phyloP scores from a whole-genome alignment of 2,797 vertebrate genomes.

The Sardinella longiceps region DNA sequence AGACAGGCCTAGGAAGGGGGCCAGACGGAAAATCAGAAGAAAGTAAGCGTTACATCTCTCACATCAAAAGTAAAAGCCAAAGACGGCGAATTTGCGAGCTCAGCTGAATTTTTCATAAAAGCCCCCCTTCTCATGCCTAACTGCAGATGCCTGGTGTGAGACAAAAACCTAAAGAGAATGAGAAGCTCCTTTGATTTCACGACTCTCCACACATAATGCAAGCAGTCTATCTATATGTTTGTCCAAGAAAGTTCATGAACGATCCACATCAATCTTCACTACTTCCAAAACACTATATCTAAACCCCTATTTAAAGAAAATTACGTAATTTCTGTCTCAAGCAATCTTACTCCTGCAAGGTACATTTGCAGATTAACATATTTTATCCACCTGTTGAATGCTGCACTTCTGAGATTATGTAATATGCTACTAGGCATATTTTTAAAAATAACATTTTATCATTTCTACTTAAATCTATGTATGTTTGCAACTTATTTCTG shows the following conservation, averaged over 20 bases:
- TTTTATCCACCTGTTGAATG: not conserved
- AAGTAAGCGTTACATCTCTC: not conserved
- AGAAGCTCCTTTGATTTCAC: not conserved
- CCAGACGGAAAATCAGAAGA: not conserved
- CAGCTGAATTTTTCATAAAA: constrained; percentile 13
- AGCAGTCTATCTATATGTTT: not conserved
- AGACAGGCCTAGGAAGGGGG: not conserved
- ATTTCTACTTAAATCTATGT: not conserved
- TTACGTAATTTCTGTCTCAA: not conserved
- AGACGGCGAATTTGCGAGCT: not conserved
- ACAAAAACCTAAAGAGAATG: not conserved
- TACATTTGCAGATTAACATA: not conserved
- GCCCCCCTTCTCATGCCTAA: not conserved
- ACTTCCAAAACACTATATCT: not conserved
- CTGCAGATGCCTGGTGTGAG: not conserved
- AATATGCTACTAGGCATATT: not conserved
- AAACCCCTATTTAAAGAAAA: not conserved
- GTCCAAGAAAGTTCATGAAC: not conserved
- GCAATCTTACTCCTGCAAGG: not conserved
- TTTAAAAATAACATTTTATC: not conserved
- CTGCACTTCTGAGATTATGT: not conserved
- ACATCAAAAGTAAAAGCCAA: constrained; percentile 9
- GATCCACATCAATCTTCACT: not conserved
- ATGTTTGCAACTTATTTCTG: not conserved
- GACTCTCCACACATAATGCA: not conserved